These are phyloP conservation scores for Entelurus aequoreus DNA, from an alignment of 2,113 vertebrate species.

Conservation along the genomic window DNA sequence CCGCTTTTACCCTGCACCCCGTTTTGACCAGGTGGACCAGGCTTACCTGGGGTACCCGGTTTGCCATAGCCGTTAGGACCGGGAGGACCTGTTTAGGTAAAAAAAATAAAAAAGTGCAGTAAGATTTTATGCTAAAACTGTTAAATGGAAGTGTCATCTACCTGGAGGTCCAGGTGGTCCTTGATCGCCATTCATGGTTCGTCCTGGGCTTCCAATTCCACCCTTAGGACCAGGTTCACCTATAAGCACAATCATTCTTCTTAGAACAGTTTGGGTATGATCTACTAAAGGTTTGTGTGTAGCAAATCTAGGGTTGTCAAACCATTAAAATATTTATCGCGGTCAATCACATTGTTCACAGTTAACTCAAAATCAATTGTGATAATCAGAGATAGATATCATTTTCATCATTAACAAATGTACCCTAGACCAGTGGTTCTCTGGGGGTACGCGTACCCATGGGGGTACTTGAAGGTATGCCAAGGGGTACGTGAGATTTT, in stretches of 20 bases:
- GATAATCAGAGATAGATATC: too few relatives aligned
- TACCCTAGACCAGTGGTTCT: too few relatives aligned
- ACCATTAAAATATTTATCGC: too few relatives aligned
- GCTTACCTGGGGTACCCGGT: conserved; percentile 80
- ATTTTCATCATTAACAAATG: too few relatives aligned
- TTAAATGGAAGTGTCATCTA: conserved; percentile 45
- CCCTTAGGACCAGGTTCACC: conserved; percentile 84
- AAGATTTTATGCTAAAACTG: not conserved
- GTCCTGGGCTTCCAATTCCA: conserved; percentile 81
- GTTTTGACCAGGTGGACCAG: conserved; percentile 79
- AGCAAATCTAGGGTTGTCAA: too few relatives aligned
- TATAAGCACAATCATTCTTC: conserved; percentile 52
- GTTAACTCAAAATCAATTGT: too few relatives aligned
- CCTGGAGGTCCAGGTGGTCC: conserved; percentile 85
- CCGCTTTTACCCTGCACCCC: conserved; percentile 84
- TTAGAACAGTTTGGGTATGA: not conserved
- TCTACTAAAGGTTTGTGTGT: too few relatives aligned
- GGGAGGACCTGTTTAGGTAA: conserved; percentile 74
- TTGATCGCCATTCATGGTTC: conserved; percentile 76
- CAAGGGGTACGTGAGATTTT: too few relatives aligned
- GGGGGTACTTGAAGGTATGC: too few relatives aligned
- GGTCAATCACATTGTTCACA: too few relatives aligned
- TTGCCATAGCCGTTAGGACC: conserved; percentile 83
- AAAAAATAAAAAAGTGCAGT: not conserved
- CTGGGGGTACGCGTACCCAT: too few relatives aligned